Conservation (phyloP, 1,140 invertebrate genomes). For the Drosophila oshimai region DNA sequence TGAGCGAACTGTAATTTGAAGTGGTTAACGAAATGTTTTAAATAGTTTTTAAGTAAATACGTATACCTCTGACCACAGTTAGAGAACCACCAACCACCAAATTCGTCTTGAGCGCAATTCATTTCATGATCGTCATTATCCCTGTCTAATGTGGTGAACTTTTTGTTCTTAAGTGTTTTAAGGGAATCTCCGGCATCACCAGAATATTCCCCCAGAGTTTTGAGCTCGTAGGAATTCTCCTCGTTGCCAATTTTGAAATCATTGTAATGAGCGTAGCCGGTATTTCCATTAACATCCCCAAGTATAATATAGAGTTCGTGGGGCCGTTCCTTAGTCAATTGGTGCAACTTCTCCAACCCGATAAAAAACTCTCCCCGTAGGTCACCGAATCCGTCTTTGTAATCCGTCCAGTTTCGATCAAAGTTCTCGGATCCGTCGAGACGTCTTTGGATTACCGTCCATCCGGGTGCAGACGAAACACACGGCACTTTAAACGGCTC, state of each 20-base stretch:
- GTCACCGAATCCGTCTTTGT: conserved; percentile 86
- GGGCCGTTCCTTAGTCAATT: conserved; percentile 83
- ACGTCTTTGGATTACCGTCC: conserved; percentile 86
- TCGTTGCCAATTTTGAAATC: conserved; percentile 86
- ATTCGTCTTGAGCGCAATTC: neutral
- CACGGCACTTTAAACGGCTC: neutral
- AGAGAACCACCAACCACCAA: conserved; percentile 6
- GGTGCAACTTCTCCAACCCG: conserved; percentile 84
- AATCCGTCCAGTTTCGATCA: conserved; percentile 85
- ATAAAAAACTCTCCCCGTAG: conserved; percentile 85
- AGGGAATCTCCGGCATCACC: conserved; percentile 42
- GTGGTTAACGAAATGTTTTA: neutral
- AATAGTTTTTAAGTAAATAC: neutral
- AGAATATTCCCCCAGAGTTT: conserved; percentile 87
- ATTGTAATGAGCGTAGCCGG: conserved; percentile 85
- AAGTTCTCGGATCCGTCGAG: conserved; percentile 86
- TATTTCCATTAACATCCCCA: conserved; percentile 84
- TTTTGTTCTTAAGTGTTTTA: neutral
- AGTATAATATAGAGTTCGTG: conserved; percentile 86
- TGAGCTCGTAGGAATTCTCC: conserved; percentile 86
- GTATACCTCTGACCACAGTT: neutral
- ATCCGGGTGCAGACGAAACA: conserved; percentile 69
- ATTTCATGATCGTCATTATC: neutral
- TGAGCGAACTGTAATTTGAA: neutral
- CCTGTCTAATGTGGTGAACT: neutral